A percentile compares a stretch with the other conserved stretches of the same genome.
Evolutionary conservation across 2,888 invertebrate genomes (phyloP).

Genomic region (Eilema sororculum): DNA sequence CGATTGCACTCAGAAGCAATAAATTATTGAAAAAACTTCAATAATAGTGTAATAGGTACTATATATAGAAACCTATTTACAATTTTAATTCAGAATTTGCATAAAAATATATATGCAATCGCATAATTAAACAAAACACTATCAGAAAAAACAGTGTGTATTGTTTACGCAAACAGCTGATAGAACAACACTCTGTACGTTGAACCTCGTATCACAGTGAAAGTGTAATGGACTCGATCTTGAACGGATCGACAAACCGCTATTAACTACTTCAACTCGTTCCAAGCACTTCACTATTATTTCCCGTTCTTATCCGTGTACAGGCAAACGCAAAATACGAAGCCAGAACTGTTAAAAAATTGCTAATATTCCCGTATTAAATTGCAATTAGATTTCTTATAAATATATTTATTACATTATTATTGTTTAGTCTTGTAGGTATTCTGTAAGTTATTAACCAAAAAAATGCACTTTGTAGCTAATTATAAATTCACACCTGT

Average conservation of each 20-base stretch:
- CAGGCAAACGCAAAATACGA: conserved; percentile 27
- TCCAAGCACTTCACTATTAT: conserved; percentile 37
- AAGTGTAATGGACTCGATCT: conserved; percentile 53
- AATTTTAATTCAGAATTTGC: background rate
- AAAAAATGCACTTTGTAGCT: conserved; percentile 20
- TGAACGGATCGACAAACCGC: conserved; percentile 30
- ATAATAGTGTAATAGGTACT: background rate
- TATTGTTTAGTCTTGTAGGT: too few species aligned
- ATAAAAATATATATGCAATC: background rate
- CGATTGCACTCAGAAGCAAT: too few species aligned
- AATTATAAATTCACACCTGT: conserved; percentile 32
- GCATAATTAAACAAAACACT: background rate
- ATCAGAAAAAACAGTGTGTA: background rate
- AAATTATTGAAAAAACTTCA: too few species aligned
- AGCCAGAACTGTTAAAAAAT: background rate
- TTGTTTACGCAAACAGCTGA: conserved; percentile 46
- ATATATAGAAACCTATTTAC: background rate
- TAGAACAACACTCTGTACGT: conserved; percentile 57
- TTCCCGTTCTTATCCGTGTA: conserved; percentile 50
- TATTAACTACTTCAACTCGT: conserved; percentile 43
- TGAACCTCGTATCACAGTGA: conserved; percentile 58
- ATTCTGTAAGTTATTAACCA: conserved; percentile 17
- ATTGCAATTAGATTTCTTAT: too few species aligned
- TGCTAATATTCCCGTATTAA: too few species aligned
- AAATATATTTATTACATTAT: too few species aligned